Evolutionary conservation across 2,797 vertebrate species (phyloP), one percentile per base, ranked within the genome.

Genomic region (Prunella strophiata): DNA sequence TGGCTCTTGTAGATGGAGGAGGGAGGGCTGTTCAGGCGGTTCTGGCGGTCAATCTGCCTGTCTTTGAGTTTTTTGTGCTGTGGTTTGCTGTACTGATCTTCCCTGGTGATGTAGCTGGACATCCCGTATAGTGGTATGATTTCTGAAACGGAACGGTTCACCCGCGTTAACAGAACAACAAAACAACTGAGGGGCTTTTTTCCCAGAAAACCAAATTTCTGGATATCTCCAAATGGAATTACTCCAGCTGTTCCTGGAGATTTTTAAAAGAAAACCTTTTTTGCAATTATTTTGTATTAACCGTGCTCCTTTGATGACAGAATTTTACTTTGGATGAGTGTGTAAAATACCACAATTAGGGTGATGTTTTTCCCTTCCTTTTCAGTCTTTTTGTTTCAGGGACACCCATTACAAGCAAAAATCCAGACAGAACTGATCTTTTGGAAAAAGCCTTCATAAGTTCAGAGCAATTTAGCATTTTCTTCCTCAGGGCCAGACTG

Each of bases 51-150:
- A 4, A 99, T 98, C 97, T 98, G 98, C 95, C 99, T 98, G 91
- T 98, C 98, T 88, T 99, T 99, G 83, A 99, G 98, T 88, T 99
- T 99, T 97, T 99, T 99, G 97, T 99, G 99, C 77, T 98, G 99
- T 32, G 99, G 99, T 95, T 99, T 99, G 96, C 97, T 98, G 97
- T 99, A 99, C 77, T 98, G 98, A 80, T 99, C 99, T 95, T 99
- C 99, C 90, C 99, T 98, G 91, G 98, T 98, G 62, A 99, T 98
- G 93, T 98, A 99, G 98, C 98, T 99, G 40, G 99, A 99, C 99
- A 99, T 99, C 67, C 99, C 99, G 9, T 99, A 99, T 88, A 99
- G 98, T 77, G 99, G 98, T 97, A 99, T 99, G 89, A 99, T 99
- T 98, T 99, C 99, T 99, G 96, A 20, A 97, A 91, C 0, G 3